Evolutionary conservation across 2,113 vertebrate genomes (phyloP), one percentile per base, ranked within the genome.

Genomic region (Forbesichthys papilliferus): DNA sequence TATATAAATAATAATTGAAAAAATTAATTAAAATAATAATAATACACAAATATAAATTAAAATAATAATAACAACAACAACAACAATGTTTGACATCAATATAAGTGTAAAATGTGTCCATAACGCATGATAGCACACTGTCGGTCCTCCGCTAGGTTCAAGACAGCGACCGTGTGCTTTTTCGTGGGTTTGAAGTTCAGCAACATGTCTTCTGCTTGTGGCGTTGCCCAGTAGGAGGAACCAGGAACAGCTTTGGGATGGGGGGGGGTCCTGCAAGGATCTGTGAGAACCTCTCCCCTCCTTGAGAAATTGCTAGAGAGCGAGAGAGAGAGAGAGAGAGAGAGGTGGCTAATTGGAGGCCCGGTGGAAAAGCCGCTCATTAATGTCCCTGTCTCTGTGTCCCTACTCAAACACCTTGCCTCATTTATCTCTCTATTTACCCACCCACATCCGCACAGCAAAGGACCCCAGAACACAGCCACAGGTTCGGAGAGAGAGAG

Each of bases 371-470:
- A 89, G 75, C 68, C 80, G 87, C 91, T 92, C 90, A 89, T 91
- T 93, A 92, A 88, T 79, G 84, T 71, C 77, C 77, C 76, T 81
- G 80, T 83, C 84, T 87, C 77, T 68, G 84, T 83, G 84, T 86
- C 83, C 51, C 68, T 71, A 69, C 88, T 91, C 87, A 86, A 90
- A 90, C 87, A 88, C 87, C 86, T 90, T 77, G 74, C 84, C 85
- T 88, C 88, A 84, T 88, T 90, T 90, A 87, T 86, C 79, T 88
- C 80, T 68, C 78, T 84, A 87, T 92, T 91, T 90, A 91, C 85
- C 83, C 77, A 73, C 74, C 73, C 54, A 65, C 60, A 18, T 71
- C 69, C 68, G 75, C 74, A 82, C 69, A 84, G 71, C 66, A 72
- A 61, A 79, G 82, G 80, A 83, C 83, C 84, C 69, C 51, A 60